A percentile compares a stretch with the other conserved stretches of the same genome.
Evolutionary conservation across 2,888 invertebrate species (phyloP).

Genomic region (Andrena praecox): DNA sequence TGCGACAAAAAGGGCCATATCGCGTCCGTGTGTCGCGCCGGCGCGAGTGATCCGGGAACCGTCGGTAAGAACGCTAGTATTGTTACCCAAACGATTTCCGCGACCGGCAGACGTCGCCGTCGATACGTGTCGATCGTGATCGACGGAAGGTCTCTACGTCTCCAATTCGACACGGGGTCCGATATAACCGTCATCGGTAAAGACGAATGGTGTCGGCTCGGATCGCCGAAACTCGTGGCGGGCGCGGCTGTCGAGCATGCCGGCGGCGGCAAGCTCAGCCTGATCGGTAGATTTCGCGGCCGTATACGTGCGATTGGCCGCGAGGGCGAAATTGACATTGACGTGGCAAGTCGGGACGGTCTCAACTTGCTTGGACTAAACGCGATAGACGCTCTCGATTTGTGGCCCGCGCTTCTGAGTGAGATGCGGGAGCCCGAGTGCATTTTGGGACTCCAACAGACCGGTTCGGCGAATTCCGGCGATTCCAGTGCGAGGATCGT

Average conservation of each 20-base stretch:
- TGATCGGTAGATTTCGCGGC: not conserved
- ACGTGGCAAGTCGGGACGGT: not conserved
- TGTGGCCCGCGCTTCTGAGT: not conserved
- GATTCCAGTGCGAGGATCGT: not conserved
- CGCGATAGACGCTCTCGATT: not conserved
- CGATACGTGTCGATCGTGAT: not conserved
- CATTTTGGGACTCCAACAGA: not conserved
- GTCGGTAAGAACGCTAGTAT: not conserved
- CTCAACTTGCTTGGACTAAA: not conserved
- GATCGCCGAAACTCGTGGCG: not conserved
- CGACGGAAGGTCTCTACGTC: not conserved
- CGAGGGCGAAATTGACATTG: not conserved
- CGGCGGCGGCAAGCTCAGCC: not conserved
- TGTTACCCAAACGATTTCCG: not conserved
- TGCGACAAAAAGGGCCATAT: constrained; percentile 8
- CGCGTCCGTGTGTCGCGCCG: constrained; percentile 4
- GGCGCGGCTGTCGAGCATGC: not conserved
- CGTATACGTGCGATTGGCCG: not conserved
- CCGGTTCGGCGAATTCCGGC: not conserved
- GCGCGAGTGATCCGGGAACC: not conserved
- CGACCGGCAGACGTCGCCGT: not conserved
- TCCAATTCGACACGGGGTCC: constrained; percentile 2
- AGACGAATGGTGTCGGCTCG: not conserved
- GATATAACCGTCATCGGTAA: constrained; percentile 7
- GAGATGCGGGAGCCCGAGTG: not conserved